These are phyloP conservation scores for Himalopsyche phryganea DNA, from an alignment of 1,140 invertebrate species.

Conservation along the genomic window DNA sequence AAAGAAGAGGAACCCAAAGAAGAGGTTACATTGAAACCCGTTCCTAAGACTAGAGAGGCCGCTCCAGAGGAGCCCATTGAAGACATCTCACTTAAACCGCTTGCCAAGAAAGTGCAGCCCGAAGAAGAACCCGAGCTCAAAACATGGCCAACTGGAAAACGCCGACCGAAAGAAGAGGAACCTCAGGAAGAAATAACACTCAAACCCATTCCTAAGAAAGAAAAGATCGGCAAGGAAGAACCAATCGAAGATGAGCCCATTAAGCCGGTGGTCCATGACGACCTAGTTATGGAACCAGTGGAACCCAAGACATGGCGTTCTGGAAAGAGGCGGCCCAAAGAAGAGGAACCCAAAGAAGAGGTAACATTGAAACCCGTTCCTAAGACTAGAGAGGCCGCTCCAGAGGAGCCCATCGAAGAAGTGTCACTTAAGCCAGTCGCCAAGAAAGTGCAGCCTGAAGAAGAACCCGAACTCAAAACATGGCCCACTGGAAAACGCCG, in stretches of 20 bases:
- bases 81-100: constrained; percentile 36
- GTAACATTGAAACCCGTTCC: constrained; percentile 52
- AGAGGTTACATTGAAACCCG: constrained; percentile 18
- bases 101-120: constrained; percentile 28
- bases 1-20: constrained; percentile 37
- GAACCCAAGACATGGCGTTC: constrained; percentile 46
- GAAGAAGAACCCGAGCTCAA: constrained; percentile 36
- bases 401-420: constrained; percentile 38
- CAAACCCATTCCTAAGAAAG: constrained; percentile 37
- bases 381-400: constrained; percentile 37
- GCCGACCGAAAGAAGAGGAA: constrained; percentile 4
- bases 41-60: no score
- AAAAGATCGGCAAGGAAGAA: constrained; percentile 36
- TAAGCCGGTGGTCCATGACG: constrained; percentile 36
- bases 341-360: constrained; percentile 40
- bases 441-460: constrained; percentile 38
- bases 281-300: constrained; percentile 37
- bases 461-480: constrained; percentile 41
- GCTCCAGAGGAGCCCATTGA: constrained; percentile 8
- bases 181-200: constrained; percentile 35
- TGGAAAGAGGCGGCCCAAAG: constrained; percentile 45
- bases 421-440: constrained; percentile 36
- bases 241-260: constrained; percentile 17
- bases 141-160: constrained; percentile 6
- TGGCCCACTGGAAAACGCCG: constrained; percentile 48